Evolutionary conservation across 2,113 vertebrate genomes (phyloP).

Genomic region (Physeter macrocephalus): DNA sequence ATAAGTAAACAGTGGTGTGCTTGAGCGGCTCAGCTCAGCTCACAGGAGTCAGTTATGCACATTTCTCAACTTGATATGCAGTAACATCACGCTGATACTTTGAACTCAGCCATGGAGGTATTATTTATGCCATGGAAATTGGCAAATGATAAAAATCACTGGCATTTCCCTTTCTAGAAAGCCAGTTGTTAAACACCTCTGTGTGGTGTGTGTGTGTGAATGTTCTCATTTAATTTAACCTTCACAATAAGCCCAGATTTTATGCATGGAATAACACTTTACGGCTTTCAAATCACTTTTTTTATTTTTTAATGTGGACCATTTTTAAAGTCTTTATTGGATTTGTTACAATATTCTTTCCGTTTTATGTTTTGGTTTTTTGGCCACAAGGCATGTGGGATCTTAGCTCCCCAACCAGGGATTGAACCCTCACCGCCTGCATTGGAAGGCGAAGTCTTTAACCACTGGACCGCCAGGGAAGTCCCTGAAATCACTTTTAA

Average conservation of each 20-base stretch:
- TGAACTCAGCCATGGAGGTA: background rate
- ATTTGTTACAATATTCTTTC: no score
- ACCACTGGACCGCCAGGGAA: no score
- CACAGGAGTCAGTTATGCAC: accelerated
- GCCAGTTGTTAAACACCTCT: background rate
- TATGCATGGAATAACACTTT: background rate
- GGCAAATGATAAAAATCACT: background rate
- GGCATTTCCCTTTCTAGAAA: background rate
- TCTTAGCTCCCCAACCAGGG: no score
- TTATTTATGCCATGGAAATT: background rate
- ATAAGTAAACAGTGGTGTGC: background rate
- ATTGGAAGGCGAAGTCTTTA: no score
- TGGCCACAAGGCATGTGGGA: no score
- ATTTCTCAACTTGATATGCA: background rate
- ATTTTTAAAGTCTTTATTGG: no score
- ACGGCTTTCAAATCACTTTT: background rate
- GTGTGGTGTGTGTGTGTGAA: background rate
- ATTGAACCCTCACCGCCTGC: no score
- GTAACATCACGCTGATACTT: background rate
- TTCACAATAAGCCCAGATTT: background rate
- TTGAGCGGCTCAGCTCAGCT: background rate
- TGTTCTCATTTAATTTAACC: background rate
- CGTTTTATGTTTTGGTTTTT: no score
- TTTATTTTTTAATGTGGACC: no score
- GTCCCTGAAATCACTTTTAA: background rate